Base-by-base conservation (phyloP, 2,888 invertebrate species). In the Drosophila leonis region DNA sequence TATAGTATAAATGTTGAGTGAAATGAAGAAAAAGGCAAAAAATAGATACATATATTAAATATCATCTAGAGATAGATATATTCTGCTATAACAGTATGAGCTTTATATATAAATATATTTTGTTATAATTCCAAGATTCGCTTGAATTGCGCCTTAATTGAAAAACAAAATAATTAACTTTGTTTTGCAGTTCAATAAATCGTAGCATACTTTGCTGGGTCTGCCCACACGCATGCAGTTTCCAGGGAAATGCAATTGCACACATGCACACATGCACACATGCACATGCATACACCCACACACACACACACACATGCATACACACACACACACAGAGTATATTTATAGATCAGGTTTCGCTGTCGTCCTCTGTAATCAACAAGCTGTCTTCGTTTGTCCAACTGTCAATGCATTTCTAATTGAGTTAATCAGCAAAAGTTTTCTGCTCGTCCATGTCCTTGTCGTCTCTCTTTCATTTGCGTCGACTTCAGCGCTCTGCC, bases 391-490 rank as follows among this genome's bases (percentile, higher is more conserved):
- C 57, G 55, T 75, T 63, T 55, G 69, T 70, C 67, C 70, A 72
- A 64, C 65, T 68, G 64, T 62, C 72, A 75, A 64, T 78, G 49
- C 63, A 75, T 75, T 70, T 68, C 66, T 75, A 75, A 78, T 80
- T 80, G 72, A 78, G 78, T 80, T 78, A 67, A 78, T 72, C 65
- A 80, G 64, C n/a, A 63, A 60, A 51, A 44, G 24, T 39, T 56
- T 27, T n/a, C 13, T 20, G 52, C 3, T 15, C n/a, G 18, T 24
- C 20, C n/a, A n/a, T n/a, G 20, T 7, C 41, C 4, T 18, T 10
- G 10, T n/a, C 13, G 12, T 44, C 20, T 44, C 60, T 13, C 18
- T 37, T 24, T 18, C 20, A 15, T 55, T 29, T 18, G 24, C n/a
- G 13, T 27, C 15, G 18, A 15, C 10, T n/a, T 24, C 42, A 10